phyloP scores from a whole-genome alignment of 2,113 vertebrate species.

The Acanthochromis polyacanthus region DNA sequence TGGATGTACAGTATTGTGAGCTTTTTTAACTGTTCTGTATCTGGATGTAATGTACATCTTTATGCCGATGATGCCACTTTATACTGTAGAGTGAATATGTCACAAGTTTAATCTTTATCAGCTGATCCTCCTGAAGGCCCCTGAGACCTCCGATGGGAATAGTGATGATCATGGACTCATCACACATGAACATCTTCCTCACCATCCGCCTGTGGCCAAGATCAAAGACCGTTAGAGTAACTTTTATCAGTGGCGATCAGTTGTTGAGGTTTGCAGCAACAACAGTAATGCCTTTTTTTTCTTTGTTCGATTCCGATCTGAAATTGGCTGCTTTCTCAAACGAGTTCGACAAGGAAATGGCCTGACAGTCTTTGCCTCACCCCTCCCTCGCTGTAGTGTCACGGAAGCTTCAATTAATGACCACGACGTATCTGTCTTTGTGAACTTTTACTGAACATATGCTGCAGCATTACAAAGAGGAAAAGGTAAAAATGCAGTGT shows the following conservation, averaged over 20 bases:
- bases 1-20: too few species aligned
- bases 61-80: too few species aligned
- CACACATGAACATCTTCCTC: conserved; percentile 77
- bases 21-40: too few species aligned
- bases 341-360: conserved; percentile 57
- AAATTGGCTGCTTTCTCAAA: conserved; percentile 30
- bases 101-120: too few species aligned
- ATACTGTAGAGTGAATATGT: too few species aligned
- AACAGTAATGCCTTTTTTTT: neutral
- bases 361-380: neutral
- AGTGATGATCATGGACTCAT: conserved; percentile 83
- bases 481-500: too few species aligned
- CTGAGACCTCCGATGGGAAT: conserved; percentile 78
- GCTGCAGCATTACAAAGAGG: too few species aligned
- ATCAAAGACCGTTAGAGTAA: neutral
- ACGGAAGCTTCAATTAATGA: too few species aligned
- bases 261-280: neutral
- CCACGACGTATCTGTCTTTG: too few species aligned
- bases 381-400: too few species aligned
- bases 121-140: conserved; percentile 31
- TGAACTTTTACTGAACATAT: too few species aligned
- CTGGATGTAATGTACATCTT: too few species aligned
- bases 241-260: neutral
- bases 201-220: conserved; percentile 51
- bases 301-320: conserved; percentile 6